Evolutionary conservation across 2,113 vertebrate genomes (phyloP).

Genomic region (Aptenodytes patagonicus): DNA sequence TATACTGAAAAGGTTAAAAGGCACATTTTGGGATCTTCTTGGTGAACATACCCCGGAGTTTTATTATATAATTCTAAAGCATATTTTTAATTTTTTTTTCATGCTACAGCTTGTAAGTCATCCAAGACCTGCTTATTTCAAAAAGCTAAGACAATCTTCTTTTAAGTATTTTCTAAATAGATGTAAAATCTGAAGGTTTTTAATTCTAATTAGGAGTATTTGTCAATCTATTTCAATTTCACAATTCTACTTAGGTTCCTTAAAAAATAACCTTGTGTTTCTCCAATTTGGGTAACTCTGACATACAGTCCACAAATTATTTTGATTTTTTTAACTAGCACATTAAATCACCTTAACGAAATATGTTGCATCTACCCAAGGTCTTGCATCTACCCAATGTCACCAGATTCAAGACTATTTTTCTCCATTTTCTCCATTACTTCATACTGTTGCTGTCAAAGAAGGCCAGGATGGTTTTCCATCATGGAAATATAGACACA

Average conservation of each 20-base stretch:
- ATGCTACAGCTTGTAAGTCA: not conserved
- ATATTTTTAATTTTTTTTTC: not conserved
- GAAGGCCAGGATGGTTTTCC: not conserved
- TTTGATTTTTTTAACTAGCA: slow-evolving; percentile 26
- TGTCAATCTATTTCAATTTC: not conserved
- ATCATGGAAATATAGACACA: not conserved
- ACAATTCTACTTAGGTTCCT: not conserved
- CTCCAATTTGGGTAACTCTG: slow-evolving; percentile 1
- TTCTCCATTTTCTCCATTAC: not conserved
- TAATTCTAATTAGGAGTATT: not conserved
- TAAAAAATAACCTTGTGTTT: not conserved
- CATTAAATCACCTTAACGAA: slow-evolving; percentile 55
- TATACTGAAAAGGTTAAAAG: not conserved
- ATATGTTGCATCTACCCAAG: not conserved
- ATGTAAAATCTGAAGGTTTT: not conserved
- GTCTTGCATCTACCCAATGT: not conserved
- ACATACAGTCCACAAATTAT: slow-evolving; percentile 25
- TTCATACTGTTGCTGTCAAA: slow-evolving; percentile 1
- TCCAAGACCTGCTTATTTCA: not conserved
- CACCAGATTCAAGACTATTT: slow-evolving; percentile 20
- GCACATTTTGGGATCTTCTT: not conserved
- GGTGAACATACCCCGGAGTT: not conserved
- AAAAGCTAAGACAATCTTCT: not conserved
- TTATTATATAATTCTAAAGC: not conserved
- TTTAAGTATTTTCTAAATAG: not conserved